Evolutionary conservation across 2,113 vertebrate genomes (phyloP), one percentile per base, ranked within the genome.

Genomic region (Spea bombifrons): DNA sequence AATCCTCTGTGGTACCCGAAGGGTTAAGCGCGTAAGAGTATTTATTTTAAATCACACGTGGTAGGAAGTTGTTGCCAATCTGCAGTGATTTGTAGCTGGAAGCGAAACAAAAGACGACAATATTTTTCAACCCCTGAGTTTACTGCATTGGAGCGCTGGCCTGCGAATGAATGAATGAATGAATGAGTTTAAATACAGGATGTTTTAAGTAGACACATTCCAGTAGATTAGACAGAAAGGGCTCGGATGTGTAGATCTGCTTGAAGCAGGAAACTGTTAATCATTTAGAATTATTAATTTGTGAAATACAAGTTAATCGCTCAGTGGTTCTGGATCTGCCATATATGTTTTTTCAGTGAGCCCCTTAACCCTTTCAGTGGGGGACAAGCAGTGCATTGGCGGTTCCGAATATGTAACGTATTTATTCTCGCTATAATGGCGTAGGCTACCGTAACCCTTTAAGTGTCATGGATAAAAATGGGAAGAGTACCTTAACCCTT

Each of bases 141-240:
- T 7, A 17, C 17, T 30, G n/a, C 61, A 17, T 64, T 16, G 8
- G 30, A 16, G 8, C 13, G 5, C 30, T 16, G 61, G 5, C 7
- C 61, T 30, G 16, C 16, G 61, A 61, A 64, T 64, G 52, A 70
- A 76, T 75, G 49, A 52, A 50, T 30, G 30, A 30, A 30, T 30
- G 52, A 70, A 76, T 75, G 49, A 52, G 64, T 48, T 69, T 61
- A 48, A 48, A 70, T 70, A 43, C 75, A 76, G 75, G 75, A 76
- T 76, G 75, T 76, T 76, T 76, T 7, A 57, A 69, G 46, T 43
- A 70, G 73, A 65, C 63, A 49, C 52, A 61, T 76, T 76, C 50
- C 66, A 5, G 16, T 9, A 76, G 45, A 48, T 59, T 46, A 76
- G 3, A 43, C 4, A 10, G 7, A 68, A 57, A 68, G 43, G 43